Percentiles rank a stretch among this genome's conserved stretches.
Evolutionary conservation across 1,140 invertebrate genomes (phyloP).

Genomic region (Calosoma granatense): DNA sequence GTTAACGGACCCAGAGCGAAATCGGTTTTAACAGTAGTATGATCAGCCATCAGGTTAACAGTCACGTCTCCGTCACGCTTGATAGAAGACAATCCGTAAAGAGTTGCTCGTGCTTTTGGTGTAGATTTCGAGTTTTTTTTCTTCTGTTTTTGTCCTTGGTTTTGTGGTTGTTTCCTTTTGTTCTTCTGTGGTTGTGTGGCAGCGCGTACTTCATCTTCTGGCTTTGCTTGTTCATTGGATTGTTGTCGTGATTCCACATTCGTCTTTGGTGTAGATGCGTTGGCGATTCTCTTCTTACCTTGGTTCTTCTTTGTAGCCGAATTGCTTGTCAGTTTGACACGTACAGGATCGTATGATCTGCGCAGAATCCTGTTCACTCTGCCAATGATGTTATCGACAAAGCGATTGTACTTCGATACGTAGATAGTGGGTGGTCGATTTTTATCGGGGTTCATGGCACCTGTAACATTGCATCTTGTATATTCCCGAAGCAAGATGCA

Average conservation of each 20-base stretch:
- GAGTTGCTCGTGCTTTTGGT: constrained; percentile 59
- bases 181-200: constrained; percentile 17
- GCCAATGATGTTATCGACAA: constrained; percentile 67
- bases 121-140: constrained; percentile 40
- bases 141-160: constrained; percentile 36
- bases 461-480: constrained; percentile 25
- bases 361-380: constrained; percentile 67
- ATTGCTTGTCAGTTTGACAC: constrained; percentile 55
- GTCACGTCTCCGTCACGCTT: constrained; percentile 65
- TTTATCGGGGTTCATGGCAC: constrained; percentile 29
- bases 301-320: constrained; percentile 15
- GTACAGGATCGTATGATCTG: constrained; percentile 70
- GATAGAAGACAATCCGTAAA: constrained; percentile 66
- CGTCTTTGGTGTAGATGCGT: constrained; percentile 16
- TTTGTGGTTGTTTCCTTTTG: constrained; percentile 21
- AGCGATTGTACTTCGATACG: constrained; percentile 69
- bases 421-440: constrained; percentile 53
- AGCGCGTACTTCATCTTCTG: constrained; percentile 11
- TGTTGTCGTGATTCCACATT: constrained; percentile 19
- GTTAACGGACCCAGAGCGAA: constrained; percentile 68
- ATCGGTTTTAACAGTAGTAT: constrained; percentile 70
- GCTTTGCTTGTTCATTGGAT: constrained; percentile 28
- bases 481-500: not conserved
- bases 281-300: constrained; percentile 1
- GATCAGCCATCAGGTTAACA: constrained; percentile 64